Base-by-base conservation (phyloP, 2,113 vertebrate species). In the Lepus americanus region DNA sequence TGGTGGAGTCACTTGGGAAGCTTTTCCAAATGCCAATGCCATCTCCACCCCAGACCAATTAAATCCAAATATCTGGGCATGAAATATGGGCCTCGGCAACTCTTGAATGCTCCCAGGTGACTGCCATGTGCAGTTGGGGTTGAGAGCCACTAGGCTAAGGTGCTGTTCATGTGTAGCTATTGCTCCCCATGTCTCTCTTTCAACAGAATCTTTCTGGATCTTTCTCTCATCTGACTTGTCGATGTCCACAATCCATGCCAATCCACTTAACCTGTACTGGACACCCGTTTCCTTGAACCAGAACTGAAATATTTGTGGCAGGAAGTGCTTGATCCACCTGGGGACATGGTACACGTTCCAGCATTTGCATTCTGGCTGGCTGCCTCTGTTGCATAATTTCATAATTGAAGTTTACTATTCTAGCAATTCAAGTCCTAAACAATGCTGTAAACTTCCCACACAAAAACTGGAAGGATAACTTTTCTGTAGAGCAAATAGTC, bases 291-390 rank as follows among this genome's bases (percentile, higher is more conserved):
- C 6, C 82, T 51, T 49, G 51, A 79, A 10, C 3, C 13, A 49
- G 72, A 94, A 67, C 1, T 31, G 59, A 78, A 36, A 23, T 1
- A 8, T 19, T 67, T 16, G 17, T 11, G 14, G 0, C 53, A 29
- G 23, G 5, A 8, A 64, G 22, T 49, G 44, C 82, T 82, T 6
- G 25, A n/a, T 61, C 27, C 59, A 78, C 29, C 39, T 20, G 1
- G 5, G 11, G 25, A 0, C 1, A 11, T 1, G 27, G 27, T 3
- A 33, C 2, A 1, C 23, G 31, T 66, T 33, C 55, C 10, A 53
- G n/a, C 44, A 36, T 66, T 9, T 63, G 44, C 44, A 27, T 2
- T 0, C 25, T 9, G 22, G 74, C 6, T 66, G 80, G 69, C 20
- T 76, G 70, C 6, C 27, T 78, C 79, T 9, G 1, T 29, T 3